Evolutionary conservation across 2,797 vertebrate species (phyloP), one percentile per base, ranked within the genome.

Genomic region (Eleutherodactylus coqui): DNA sequence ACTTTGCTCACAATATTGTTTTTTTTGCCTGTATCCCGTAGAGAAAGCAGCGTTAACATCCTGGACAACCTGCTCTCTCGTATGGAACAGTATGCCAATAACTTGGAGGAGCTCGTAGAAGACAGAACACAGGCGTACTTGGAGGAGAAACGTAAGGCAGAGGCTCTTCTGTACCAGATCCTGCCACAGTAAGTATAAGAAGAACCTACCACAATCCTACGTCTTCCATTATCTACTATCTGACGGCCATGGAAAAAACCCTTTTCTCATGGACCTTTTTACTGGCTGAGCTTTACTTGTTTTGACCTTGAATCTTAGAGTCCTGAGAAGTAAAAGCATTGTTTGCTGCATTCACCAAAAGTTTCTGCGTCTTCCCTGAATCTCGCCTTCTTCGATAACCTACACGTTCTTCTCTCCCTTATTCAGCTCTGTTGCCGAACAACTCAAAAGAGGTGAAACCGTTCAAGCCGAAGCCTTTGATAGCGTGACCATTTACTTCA

Each of bases 71-170:
- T 99, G n/a, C 93, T 99, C 89, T 95, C 95, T 0, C 96, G 97
- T 9, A 99, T 98, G 97, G 97, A 99, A 92, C 97, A 97, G 86
- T 98, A 99, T 0, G 97, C 97, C 90, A 97, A 97, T 92, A 98
- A 98, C 90, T 93, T 99, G 91, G 97, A 99, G 93, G 97, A 97
- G 90, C 93, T 99, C 91, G 97, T 98, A 89, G 97, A 98, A 90
- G 97, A 98, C 70, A 89, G 97, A 0, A 98, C 97, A 0, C 97
- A 99, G 87, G 97, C 97, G 0, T 99, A 99, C 87, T 93, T 98
- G 64, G 97, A 99, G 87, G 97, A 99, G 95, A 98, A 97, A 80
- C 95, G 96, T 89, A 97, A 96, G 82, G 97, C 97, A 0, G 97
- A 99, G 90, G 94, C 96, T 0, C 93, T 99, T 58, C 96, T 99